Evolutionary conservation across 2,797 vertebrate species (phyloP), one percentile per base, ranked within the genome.

Genomic region (Danio albolineatus): DNA sequence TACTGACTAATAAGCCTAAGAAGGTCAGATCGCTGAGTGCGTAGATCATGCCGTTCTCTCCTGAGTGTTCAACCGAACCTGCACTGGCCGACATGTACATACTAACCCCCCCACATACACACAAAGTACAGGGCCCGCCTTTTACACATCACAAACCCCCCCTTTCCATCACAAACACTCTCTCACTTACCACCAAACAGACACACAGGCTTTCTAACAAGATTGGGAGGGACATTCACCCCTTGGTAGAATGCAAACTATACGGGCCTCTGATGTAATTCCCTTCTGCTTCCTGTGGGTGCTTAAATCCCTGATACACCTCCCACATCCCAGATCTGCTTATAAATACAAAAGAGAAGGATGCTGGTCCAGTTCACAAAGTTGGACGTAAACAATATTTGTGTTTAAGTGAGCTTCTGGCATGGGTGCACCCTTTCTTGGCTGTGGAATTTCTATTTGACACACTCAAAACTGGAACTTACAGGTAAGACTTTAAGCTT

Each of bases 311-410:
- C 67, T 51, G 10, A 62, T 82, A 83, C 80, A 80, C 86, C 77
- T 76, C 80, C 80, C 79, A 84, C 72, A 38, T 65, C 53, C 36
- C 54, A 59, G n/a, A 59, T 17, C 28, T 14, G 43, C 36, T 67
- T 72, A 84, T 81, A 84, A 84, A 84, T 81, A 76, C 56, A 44
- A 75, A 83, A 61, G 43, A 57, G 61, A 56, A 49, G 43, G 54
- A 67, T 78, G 17, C 36, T 14, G 48, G 16, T 80, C 41, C 17
- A 51, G 16, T 54, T 66, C 36, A 9, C 19, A 13, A 10, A 70
- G 36, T 41, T n/a, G 51, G 53, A 71, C 56, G 41, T n/a, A 36
- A 56, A 69, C 28, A 53, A 51, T 51, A 57, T 70, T 49, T 8
- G 8, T 36, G 13, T 12, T 61, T 73, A 66, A 74, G 38, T 36